Conservation (phyloP, 1,140 invertebrate species). For the Drosophila arawakana region DNA sequence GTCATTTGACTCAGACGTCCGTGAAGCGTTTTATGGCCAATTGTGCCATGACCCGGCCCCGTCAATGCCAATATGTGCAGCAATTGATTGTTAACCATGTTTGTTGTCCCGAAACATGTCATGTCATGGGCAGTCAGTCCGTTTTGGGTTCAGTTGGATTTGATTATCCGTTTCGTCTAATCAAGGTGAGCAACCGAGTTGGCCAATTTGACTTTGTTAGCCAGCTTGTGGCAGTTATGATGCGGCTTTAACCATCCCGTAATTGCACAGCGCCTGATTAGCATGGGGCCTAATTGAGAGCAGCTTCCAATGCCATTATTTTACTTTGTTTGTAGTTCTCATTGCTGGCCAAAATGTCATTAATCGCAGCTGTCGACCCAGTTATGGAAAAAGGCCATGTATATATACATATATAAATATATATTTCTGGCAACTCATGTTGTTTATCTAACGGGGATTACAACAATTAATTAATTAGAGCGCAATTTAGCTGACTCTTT, state of each 20-base stretch:
- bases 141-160: slow-evolving; percentile 7
- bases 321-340: slow-evolving; percentile 29
- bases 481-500: slow-evolving; percentile 20
- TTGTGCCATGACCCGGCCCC: slow-evolving; percentile 40
- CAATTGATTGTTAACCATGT: slow-evolving; percentile 68
- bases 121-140: background rate
- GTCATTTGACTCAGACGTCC: slow-evolving; percentile 18
- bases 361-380: slow-evolving; percentile 66
- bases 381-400: slow-evolving; percentile 26
- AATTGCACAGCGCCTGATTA: slow-evolving; percentile 43
- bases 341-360: slow-evolving; percentile 48
- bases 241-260: slow-evolving; percentile 18
- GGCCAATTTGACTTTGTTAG: background rate
- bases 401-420: slow-evolving; percentile 13
- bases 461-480: slow-evolving; percentile 70
- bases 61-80: slow-evolving; percentile 60
- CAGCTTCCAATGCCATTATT: slow-evolving; percentile 12
- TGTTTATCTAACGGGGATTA: slow-evolving; percentile 73
- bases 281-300: slow-evolving; percentile 10
- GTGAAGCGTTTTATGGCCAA: slow-evolving; percentile 56
- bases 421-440: slow-evolving; percentile 64
- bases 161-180: slow-evolving; percentile 57
- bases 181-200: slow-evolving; percentile 37
- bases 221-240: slow-evolving; percentile 41
- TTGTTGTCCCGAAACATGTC: slow-evolving; percentile 23